Evolutionary conservation across 2,113 vertebrate species (phyloP), one percentile per base, ranked within the genome.

Genomic region (Myrmecobius fasciatus): DNA sequence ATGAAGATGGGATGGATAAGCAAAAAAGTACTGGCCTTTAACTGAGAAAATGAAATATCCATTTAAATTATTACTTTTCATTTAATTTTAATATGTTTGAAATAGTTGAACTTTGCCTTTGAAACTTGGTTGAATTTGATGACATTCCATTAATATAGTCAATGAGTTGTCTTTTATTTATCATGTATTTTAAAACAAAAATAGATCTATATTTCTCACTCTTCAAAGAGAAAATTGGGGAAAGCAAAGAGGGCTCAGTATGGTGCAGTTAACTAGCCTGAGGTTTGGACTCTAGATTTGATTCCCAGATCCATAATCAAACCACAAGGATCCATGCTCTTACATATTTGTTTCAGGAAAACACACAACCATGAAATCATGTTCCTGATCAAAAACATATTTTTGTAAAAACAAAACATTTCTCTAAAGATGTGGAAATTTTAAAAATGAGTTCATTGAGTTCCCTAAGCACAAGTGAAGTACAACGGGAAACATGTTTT

Each of bases 371-470:
- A 0, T 14, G 46, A 94, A 97, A 94, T 97, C 95, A 97, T 96
- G 95, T 92, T 93, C 95, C 83, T 96, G 96, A 98, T 98, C 95
- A 96, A 96, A 97, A 96, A 91, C 96, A 96, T 46, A 93, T 94
- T 97, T 95, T 92, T 52, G 92, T 92, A n/a, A 93, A 96, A 96
- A 97, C 93, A 96, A 95, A 96, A 95, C 89, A 91, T 96, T 52
- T 94, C 94, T 96, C 96, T 92, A 83, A 96, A 96, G 92, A 97
- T 0, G 0, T 2, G 31, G 93, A 91, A 90, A 96, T 91, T 95
- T 96, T 24, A 83, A 95, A 95, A 97, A 96, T 96, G 97, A 97
- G 60, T 96, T 96, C 94, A 92, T 12, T 83, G 60, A 93, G 93
- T 97, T 67, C 95, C 91, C 89, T 56, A 92, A 91, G 91, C 92